Conservation (phyloP, 2,113 vertebrate species). For the Ardeotis arabs region DNA sequence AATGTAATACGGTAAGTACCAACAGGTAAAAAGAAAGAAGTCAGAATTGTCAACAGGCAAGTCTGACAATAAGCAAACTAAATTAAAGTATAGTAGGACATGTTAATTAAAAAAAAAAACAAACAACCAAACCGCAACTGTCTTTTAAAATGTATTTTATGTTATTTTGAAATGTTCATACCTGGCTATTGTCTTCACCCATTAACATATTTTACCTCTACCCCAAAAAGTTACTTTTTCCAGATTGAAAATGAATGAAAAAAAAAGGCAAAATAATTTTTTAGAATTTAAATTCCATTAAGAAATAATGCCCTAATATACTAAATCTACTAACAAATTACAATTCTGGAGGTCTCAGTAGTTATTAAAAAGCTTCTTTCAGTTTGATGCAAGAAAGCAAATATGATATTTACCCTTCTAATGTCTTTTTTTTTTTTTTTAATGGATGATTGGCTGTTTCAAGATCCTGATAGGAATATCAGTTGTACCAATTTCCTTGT, state of each 20-base stretch:
- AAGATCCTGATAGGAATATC: not conserved
- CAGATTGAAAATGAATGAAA: not conserved
- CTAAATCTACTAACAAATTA: not conserved
- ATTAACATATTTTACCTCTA: not conserved
- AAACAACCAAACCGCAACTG: no score
- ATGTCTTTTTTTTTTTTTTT: not conserved
- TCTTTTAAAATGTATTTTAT: not conserved
- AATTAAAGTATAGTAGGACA: not conserved
- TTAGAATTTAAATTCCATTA: not conserved
- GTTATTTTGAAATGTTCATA: not conserved
- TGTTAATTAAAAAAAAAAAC: not conserved
- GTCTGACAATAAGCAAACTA: not conserved
- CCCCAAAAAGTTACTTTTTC: not conserved
- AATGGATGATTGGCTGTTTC: not conserved
- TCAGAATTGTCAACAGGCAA: not conserved
- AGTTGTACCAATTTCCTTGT: not conserved
- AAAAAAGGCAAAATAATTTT: not conserved
- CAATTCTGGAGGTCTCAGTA: not conserved
- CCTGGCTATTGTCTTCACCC: not conserved
- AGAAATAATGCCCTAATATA: not conserved
- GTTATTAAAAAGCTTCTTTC: not conserved
- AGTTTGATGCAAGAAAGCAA: not conserved
- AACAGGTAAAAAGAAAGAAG: not conserved
- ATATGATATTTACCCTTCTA: not conserved
- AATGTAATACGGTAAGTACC: not conserved